Base-by-base conservation (phyloP, 2,113 vertebrate species). In the Gambusia holbrooki region DNA sequence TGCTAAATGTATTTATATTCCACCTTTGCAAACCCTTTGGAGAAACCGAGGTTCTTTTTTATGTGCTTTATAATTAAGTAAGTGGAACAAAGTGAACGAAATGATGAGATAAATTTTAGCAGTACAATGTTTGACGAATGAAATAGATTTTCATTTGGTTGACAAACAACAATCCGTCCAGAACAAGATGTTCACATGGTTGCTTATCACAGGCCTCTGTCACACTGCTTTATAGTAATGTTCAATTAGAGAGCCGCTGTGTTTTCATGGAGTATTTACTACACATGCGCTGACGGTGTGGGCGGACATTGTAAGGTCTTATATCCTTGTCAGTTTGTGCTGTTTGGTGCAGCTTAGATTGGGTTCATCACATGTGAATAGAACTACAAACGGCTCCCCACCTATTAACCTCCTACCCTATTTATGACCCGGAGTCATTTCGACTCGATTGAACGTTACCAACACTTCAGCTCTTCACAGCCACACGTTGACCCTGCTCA, bases 391-490 rank as follows among this genome's bases (percentile, higher is more conserved):
- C 79, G 71, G 77, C 84, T 74, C 72, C 81, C 82, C 84, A 88
- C 89, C 76, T 86, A 89, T 93, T 92, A 92, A 94, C 92, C 90
- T 91, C 73, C 84, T 83, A 85, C 81, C 85, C 89, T 85, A 69
- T 93, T 94, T 93, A 93, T 93, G 92, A 93, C 88, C 89, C 71
- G 79, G 71, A 83, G 88, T 85, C 92, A 90, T 93, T 91, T 90
- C 85, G 82, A 92, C 91, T 92, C 88, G 89, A 94, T 93, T 94
- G 87, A 86, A 91, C 91, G 89, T 91, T 92, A 92, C 88, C 91
- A 92, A 84, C 89, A 89, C 83, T 83, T 90, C 88, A 77, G 84
- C 86, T 87, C 74, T 90, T 79, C 73, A 73, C 74, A 87, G 87
- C 90, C 85, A 82, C 72, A 66, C 3, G 13, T 66, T 92, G 90